Evolutionary conservation across 2,888 invertebrate genomes (phyloP).

Genomic region (Ptilodon capucinus): DNA sequence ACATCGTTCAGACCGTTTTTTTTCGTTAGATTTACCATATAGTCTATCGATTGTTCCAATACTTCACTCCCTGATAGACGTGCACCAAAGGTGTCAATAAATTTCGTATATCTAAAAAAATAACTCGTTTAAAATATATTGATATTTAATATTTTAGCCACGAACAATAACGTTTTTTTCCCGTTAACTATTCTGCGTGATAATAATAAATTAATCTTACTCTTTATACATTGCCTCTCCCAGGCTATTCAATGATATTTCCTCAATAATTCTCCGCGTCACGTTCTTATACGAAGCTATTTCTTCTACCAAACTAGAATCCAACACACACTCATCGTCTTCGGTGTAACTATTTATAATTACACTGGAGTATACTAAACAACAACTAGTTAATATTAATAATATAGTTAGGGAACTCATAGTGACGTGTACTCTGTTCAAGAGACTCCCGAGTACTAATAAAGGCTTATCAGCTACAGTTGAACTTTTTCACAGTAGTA

Average conservation of each 20-base stretch:
- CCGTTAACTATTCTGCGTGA: too few relatives aligned
- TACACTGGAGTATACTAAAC: conserved; percentile 28
- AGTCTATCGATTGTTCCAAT: conserved; percentile 86
- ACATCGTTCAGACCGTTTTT: conserved; percentile 74
- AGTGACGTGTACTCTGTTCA: conserved; percentile 3
- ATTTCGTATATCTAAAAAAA: conserved; percentile 47
- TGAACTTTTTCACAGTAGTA: conserved; percentile 16
- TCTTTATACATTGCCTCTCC: conserved; percentile 77
- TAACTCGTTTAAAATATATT: not conserved
- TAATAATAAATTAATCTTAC: conserved; percentile 36
- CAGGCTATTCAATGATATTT: conserved; percentile 62
- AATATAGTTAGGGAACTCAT: conserved; percentile 20
- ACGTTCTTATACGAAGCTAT: conserved; percentile 79
- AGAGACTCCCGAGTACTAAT: conserved; percentile 14
- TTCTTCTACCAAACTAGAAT: conserved; percentile 59
- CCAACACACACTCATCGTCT: conserved; percentile 35
- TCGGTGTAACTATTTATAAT: conserved; percentile 34
- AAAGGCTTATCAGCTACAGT: conserved; percentile 10
- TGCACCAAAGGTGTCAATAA: conserved; percentile 82
- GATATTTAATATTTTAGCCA: too few relatives aligned
- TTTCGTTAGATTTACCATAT: conserved; percentile 72
- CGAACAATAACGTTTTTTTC: too few relatives aligned
- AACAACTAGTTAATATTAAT: conserved; percentile 12
- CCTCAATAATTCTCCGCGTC: conserved; percentile 71
- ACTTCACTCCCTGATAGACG: conserved; percentile 82